Base-by-base conservation (phyloP, 2,888 invertebrate genomes). In the Diploptera punctata region DNA sequence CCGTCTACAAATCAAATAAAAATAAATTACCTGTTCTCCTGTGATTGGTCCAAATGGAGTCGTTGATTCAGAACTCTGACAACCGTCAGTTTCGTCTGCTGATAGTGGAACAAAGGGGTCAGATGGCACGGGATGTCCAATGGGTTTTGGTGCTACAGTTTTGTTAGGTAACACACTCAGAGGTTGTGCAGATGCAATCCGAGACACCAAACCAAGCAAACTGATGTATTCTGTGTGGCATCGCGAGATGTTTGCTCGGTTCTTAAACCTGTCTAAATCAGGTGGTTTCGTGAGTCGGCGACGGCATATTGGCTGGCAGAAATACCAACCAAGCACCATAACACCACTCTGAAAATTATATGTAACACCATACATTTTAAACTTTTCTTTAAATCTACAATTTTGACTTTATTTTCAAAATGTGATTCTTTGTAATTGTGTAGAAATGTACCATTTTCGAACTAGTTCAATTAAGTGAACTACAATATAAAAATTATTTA, bases 301-400 rank as follows among this genome's bases (percentile, higher is more conserved):
- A 29, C 61, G 47, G 33, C 68, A 72, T 9, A 61, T 19, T 9
- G 88, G 81, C 77, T 90, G 89, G 77, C 87, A 88, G 21, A 89
- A 84, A 73, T 88, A 87, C 87, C 88, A 90, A 54, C 90, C 89
- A 73, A 89, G 79, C 18, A 89, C 87, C 60, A 90, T 79, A 19
- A 86, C 86, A 77, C 89, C 86, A 76, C 89, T 88, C 90, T 90
- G 83, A 74, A 71, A 70, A 70, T 73, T 73, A 70, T 69, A 72
- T 76, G 72, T 74, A 74, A 69, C 33, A 54, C 44, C 44, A 19
- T 26, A 31, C 4, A 38, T 44, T 21, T 3, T 43, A 13, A 49
- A 65, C 31, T 26, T 82, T n/a, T n/a, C n/a, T n/a, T n/a, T n/a
- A 38, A 38, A 38, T 38, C 9, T 38, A 10, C 7, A 7, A 38